Conservation (phyloP, 2,888 invertebrate genomes). For the Drosophila setosimentum region DNA sequence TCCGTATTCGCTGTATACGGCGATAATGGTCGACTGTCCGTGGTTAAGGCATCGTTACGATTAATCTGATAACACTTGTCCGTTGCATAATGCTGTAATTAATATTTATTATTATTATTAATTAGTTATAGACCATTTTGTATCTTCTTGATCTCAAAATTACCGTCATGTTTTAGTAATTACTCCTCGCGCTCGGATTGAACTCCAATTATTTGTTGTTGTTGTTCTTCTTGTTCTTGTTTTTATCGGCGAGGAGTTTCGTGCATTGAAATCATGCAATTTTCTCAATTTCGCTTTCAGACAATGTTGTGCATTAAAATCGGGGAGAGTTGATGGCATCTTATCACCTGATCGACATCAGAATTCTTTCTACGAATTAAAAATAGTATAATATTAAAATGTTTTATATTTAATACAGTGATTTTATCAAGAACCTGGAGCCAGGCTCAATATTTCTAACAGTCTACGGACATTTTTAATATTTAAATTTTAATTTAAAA, state of each 20-base stretch:
- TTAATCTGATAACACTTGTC: slow-evolving; percentile 79
- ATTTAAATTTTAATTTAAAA: neutral
- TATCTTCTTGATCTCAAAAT: neutral
- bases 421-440: neutral
- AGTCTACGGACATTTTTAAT: neutral
- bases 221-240: neutral
- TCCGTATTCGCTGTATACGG: neutral
- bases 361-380: slow-evolving; percentile 11
- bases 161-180: slow-evolving; percentile 57
- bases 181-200: slow-evolving; percentile 1
- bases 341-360: slow-evolving; percentile 34
- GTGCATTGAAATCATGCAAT: slow-evolving; percentile 24
- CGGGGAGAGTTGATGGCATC: slow-evolving; percentile 25
- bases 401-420: neutral
- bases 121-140: too few relatives aligned
- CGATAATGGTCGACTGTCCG: slow-evolving; percentile 90
- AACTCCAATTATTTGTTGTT: slow-evolving; percentile 5
- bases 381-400: neutral
- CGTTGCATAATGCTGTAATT: slow-evolving; percentile 80
- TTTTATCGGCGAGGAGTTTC: slow-evolving; percentile 5
- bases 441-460: neutral
- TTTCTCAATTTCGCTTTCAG: slow-evolving; percentile 8
- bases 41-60: slow-evolving; percentile 90
- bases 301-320: slow-evolving; percentile 17
- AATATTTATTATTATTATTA: slow-evolving; percentile 7